Evolutionary conservation across 2,797 vertebrate genomes (phyloP).

Genomic region (Carcharodon carcharias): DNA sequence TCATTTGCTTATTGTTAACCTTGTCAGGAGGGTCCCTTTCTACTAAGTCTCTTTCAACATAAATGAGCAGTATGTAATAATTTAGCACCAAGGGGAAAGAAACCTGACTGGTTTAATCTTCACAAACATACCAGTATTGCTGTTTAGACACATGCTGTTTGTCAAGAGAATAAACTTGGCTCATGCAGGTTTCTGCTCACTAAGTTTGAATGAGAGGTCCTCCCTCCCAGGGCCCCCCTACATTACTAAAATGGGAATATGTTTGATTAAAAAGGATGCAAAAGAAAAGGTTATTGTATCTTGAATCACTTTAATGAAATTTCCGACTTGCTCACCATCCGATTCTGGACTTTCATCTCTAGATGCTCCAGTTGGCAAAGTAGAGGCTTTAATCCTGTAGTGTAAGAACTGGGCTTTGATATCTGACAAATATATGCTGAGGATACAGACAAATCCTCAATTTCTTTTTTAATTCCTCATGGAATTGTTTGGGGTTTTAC

Average conservation of each 20-base stretch:
- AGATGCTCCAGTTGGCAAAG: neutral
- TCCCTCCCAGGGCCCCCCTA: no score
- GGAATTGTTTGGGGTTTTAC: neutral
- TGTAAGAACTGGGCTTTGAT: neutral
- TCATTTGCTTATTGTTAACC: neutral
- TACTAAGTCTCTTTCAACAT: neutral
- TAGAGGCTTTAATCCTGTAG: neutral
- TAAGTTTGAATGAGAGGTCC: neutral
- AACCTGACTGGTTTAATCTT: no score
- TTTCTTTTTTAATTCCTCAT: neutral
- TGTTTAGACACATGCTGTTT: no score
- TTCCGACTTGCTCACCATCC: neutral
- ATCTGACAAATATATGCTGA: neutral
- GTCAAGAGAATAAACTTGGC: neutral
- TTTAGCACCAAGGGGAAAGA: no score
- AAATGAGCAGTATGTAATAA: no score
- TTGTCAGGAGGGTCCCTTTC: neutral
- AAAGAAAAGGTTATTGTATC: neutral
- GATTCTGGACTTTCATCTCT: neutral
- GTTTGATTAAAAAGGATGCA: neutral
- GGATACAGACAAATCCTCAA: neutral
- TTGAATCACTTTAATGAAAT: no score
- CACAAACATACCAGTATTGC: no score
- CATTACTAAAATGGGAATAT: neutral
- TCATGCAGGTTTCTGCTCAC: neutral